phyloP scores from a whole-genome alignment of 2,888 invertebrate species.

The Parthenolecanium corni region DNA sequence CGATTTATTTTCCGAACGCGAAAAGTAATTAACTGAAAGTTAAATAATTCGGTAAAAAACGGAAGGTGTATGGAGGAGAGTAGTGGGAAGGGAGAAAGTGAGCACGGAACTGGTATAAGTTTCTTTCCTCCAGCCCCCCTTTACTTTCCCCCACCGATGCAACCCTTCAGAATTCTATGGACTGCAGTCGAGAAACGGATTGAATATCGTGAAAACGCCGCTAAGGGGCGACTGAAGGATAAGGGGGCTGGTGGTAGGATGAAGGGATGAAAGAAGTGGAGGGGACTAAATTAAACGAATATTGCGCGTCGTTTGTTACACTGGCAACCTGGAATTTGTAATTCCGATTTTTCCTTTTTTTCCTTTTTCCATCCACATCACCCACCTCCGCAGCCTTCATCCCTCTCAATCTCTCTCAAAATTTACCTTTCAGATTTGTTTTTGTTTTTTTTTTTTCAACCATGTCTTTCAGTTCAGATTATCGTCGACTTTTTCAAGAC shows the following conservation, averaged over 20 bases:
- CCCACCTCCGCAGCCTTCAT: not conserved
- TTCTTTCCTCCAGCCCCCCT: too few species aligned
- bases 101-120: too few species aligned
- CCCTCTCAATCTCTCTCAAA: too few species aligned
- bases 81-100: too few species aligned
- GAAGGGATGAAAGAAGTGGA: not conserved
- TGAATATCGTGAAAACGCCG: too few species aligned
- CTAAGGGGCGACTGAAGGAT: too few species aligned
- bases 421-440: too few species aligned
- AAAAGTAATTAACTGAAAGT: conserved; percentile 28
- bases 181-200: not conserved
- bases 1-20: conserved; percentile 26
- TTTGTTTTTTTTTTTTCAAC: too few species aligned
- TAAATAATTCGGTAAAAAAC: conserved; percentile 25
- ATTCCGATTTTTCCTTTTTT: conserved; percentile 15
- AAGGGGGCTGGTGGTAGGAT: too few species aligned
- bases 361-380: not conserved
- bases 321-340: conserved; percentile 27
- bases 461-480: too few species aligned
- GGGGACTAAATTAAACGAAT: conserved; percentile 9
- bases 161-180: not conserved
- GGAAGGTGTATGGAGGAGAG: not conserved
- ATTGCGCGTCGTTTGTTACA: conserved; percentile 26
- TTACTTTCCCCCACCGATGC: too few species aligned
- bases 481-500: too few species aligned